These are phyloP conservation scores for Plumapathes pennacea DNA, from an alignment of 92 coral and sea anemone genomes.

Conservation along the genomic window DNA sequence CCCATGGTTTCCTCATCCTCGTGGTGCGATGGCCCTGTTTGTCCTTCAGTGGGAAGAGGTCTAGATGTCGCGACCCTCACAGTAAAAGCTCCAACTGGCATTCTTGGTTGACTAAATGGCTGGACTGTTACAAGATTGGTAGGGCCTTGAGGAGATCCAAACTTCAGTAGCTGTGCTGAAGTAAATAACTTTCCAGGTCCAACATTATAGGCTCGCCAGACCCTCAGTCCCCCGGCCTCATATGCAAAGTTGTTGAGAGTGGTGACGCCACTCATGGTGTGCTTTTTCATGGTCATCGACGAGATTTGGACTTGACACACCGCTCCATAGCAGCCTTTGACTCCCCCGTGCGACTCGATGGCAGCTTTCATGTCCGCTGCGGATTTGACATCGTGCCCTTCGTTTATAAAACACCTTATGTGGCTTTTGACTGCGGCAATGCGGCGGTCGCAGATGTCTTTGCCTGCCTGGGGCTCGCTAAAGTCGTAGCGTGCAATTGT, in stretches of 20 bases:
- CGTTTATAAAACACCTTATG: constrained; percentile 6
- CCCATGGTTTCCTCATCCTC: background rate
- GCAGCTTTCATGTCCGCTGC: constrained; percentile 17
- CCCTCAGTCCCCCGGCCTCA: constrained; percentile 8
- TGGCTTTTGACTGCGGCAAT: constrained; percentile 19
- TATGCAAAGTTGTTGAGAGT: constrained; percentile 20
- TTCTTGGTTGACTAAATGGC: constrained; percentile 9
- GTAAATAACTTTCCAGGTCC: constrained; percentile 13
- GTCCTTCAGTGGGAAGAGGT: background rate
- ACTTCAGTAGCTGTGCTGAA: background rate
- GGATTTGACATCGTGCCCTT: constrained; percentile 21
- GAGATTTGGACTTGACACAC: background rate
- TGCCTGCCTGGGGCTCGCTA: constrained; percentile 16
- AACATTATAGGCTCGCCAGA: constrained; percentile 17
- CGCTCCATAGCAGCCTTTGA: constrained; percentile 11
- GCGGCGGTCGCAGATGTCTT: constrained; percentile 7
- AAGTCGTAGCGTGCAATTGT: constrained; percentile 4
- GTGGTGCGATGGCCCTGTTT: background rate
- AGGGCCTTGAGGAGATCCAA: constrained; percentile 14
- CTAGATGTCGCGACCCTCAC: background rate
- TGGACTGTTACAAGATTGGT: background rate
- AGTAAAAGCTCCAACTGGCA: background rate
- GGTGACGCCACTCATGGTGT: constrained; percentile 19
- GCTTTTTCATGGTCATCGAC: constrained; percentile 9
- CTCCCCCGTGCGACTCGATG: constrained; percentile 14